Conservation (phyloP, 2,797 vertebrate species). For the Psittacula echo region DNA sequence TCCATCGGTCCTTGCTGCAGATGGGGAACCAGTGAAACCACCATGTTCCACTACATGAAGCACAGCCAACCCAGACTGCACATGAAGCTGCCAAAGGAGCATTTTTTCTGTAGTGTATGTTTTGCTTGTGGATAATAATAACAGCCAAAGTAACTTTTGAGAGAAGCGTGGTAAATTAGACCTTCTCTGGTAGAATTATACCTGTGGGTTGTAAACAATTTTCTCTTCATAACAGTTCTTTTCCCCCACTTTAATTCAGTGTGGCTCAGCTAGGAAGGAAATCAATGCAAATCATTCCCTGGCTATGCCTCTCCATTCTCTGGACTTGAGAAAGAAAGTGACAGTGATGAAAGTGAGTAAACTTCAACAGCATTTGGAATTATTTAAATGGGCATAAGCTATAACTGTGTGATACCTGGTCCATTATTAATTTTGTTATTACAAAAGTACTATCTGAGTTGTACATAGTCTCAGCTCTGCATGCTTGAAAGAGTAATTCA, state of each 20-base stretch:
- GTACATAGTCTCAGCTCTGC: background rate
- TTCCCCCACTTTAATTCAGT: background rate
- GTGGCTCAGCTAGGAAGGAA: background rate
- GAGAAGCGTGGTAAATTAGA: background rate
- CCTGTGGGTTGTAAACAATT: background rate
- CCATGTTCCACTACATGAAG: constrained; percentile 45
- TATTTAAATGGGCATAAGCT: background rate
- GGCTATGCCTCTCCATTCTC: constrained; percentile 59
- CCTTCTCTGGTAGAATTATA: background rate
- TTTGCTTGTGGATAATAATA: background rate
- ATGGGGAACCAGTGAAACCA: background rate
- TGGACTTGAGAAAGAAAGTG: constrained; percentile 45
- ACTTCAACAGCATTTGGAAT: background rate
- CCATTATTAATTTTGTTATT: background rate
- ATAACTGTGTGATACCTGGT: background rate
- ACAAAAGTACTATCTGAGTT: background rate
- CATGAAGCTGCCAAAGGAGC: background rate
- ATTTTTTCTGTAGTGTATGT: background rate
- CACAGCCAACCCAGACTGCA: constrained; percentile 49
- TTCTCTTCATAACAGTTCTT: background rate
- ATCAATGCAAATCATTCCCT: background rate
- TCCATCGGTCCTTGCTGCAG: background rate
- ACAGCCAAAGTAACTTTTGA: background rate
- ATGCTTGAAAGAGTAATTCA: background rate
- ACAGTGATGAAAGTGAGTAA: constrained; percentile 62